These are phyloP conservation scores for Phoeniculus purpureus DNA, from an alignment of 2,797 vertebrate genomes.

Conservation along the genomic window DNA sequence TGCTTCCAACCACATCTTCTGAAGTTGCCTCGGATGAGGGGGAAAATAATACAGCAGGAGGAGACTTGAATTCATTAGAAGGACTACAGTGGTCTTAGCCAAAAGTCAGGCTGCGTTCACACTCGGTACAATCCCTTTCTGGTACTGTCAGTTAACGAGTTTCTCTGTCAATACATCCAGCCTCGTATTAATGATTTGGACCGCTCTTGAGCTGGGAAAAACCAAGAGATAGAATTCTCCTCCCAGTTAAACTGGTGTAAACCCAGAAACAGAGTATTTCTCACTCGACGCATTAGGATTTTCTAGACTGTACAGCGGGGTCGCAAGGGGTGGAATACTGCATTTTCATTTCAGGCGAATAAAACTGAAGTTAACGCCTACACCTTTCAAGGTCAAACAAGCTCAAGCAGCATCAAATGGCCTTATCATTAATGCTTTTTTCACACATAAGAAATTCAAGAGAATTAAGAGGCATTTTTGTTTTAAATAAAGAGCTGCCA, in stretches of 20 bases:
- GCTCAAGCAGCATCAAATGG: neutral
- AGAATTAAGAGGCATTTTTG: neutral
- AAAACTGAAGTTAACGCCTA: neutral
- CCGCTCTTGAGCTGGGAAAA: neutral
- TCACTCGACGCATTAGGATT: rapidly evolving
- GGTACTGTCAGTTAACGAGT: neutral
- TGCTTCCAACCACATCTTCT: neutral
- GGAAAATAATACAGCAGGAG: neutral
- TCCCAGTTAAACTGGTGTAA: neutral
- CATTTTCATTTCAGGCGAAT: neutral
- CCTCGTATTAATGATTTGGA: neutral
- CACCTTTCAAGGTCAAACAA: neutral
- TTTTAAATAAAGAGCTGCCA: neutral
- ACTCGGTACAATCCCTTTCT: neutral
- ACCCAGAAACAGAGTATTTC: neutral
- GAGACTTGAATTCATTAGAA: neutral
- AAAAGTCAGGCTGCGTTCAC: neutral
- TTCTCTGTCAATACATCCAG: neutral
- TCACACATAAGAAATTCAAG: neutral
- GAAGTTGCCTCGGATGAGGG: neutral
- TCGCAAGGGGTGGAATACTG: neutral
- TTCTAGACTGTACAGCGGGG: neutral
- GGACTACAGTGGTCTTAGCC: neutral
- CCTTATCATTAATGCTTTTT: neutral
- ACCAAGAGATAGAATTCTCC: neutral